These are phyloP conservation scores for Rhodeus uyekii DNA, from an alignment of 2,797 vertebrate species.

Conservation along the genomic window DNA sequence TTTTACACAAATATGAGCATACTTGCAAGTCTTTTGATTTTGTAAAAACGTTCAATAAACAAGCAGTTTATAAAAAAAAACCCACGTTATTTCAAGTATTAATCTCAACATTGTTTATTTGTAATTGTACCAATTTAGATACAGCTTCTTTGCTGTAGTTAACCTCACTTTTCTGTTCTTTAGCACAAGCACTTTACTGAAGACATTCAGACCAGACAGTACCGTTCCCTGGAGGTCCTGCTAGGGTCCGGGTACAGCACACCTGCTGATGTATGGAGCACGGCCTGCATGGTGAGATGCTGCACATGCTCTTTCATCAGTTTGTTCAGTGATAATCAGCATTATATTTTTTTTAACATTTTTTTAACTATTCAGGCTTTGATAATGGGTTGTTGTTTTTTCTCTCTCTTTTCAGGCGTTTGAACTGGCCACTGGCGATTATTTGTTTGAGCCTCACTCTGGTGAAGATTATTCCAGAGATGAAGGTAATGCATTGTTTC, in stretches of 20 bases:
- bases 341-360: no score
- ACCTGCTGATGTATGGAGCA: conserved; percentile 93
- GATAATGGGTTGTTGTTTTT: not conserved
- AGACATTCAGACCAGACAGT: conserved; percentile 93
- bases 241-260: conserved; percentile 88
- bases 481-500: conserved; percentile 83
- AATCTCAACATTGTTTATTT: no score
- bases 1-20: no score
- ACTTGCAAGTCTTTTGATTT: no score
- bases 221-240: conserved; percentile 90
- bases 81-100: no score
- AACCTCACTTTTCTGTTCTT: conserved; percentile 3
- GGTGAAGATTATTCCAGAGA: conserved; percentile 97
- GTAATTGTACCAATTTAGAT: no score
- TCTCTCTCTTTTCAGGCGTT: conserved; percentile 81
- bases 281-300: conserved; percentile 87
- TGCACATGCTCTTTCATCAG: not conserved
- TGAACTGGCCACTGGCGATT: conserved; percentile 96
- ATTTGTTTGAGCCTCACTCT: conserved; percentile 96
- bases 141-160: no score
- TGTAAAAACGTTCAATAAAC: no score
- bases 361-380: not conserved
- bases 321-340: no score
- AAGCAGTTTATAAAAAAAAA: no score
- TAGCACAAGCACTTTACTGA: conserved; percentile 95